These are phyloP conservation scores for Scartelaos histophorus DNA, from an alignment of 2,113 vertebrate genomes.

Conservation along the genomic window DNA sequence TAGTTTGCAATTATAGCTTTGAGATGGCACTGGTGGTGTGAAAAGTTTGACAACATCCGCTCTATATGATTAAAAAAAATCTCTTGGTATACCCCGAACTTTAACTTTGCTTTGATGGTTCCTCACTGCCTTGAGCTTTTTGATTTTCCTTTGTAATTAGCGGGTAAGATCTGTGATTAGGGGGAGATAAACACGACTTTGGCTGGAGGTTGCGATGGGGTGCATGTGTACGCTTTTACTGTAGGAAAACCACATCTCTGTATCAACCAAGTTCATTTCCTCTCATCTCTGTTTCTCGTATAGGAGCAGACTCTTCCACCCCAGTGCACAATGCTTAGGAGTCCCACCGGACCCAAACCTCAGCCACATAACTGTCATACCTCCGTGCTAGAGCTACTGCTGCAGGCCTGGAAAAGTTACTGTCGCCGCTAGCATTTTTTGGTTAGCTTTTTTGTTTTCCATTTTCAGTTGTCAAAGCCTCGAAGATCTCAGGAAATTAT, in stretches of 20 bases:
- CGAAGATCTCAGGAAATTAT: neutral
- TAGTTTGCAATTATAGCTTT: too few species aligned
- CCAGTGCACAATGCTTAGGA: slow-evolving; percentile 5
- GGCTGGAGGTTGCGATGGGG: slow-evolving; percentile 55
- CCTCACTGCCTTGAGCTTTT: slow-evolving; percentile 39
- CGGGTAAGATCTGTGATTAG: slow-evolving; percentile 56
- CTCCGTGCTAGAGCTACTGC: slow-evolving; percentile 21
- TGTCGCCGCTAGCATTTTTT: neutral
- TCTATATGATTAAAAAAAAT: slow-evolving; percentile 13
- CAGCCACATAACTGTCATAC: slow-evolving; percentile 35
- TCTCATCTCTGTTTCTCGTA: slow-evolving; percentile 48
- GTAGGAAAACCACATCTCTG: slow-evolving; percentile 54
- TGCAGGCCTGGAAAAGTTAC: slow-evolving; percentile 5
- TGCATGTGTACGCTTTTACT: slow-evolving; percentile 48
- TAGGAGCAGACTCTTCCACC: slow-evolving; percentile 24
- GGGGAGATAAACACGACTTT: slow-evolving; percentile 64
- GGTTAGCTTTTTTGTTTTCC: slow-evolving; percentile 12
- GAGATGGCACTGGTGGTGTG: neutral
- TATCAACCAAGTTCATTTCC: slow-evolving; percentile 64
- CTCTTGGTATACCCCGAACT: slow-evolving; percentile 23
- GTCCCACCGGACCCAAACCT: slow-evolving; percentile 23
- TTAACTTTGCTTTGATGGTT: slow-evolving; percentile 37
- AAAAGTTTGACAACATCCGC: neutral
- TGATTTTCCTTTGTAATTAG: slow-evolving; percentile 56
- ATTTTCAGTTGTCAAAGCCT: neutral